These are phyloP conservation scores for Stenodema calcarata DNA, from an alignment of 2,888 invertebrate genomes.

Conservation along the genomic window DNA sequence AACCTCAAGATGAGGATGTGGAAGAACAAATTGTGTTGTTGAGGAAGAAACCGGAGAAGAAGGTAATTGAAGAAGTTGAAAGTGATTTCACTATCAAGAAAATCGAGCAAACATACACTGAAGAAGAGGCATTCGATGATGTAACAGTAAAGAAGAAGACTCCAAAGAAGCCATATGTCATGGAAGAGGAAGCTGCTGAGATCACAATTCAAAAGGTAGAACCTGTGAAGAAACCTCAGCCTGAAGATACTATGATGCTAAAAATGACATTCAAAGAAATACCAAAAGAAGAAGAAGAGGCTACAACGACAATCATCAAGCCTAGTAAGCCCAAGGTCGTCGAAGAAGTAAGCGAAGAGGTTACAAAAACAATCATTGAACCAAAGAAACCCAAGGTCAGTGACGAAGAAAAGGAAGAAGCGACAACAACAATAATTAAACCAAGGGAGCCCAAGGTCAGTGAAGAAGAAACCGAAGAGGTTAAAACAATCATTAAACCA, in stretches of 20 bases:
- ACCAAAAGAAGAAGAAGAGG: slow-evolving; percentile 59
- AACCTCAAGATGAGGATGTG: slow-evolving; percentile 50
- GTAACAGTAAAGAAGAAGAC: slow-evolving; percentile 59
- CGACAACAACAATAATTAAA: slow-evolving; percentile 53
- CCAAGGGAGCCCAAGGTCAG: slow-evolving; percentile 54
- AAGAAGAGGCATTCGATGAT: slow-evolving; percentile 58
- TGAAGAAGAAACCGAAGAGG: slow-evolving; percentile 59
- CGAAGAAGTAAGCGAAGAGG: slow-evolving; percentile 56
- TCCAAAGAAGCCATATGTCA: slow-evolving; percentile 59
- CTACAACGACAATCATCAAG: slow-evolving; percentile 57
- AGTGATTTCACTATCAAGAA: slow-evolving; percentile 59
- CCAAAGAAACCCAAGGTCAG: slow-evolving; percentile 56
- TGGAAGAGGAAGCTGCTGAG: slow-evolving; percentile 61
- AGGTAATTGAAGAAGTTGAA: slow-evolving; percentile 58
- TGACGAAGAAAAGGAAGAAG: slow-evolving; percentile 56
- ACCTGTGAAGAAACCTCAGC: slow-evolving; percentile 55
- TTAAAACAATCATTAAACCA: slow-evolving; percentile 54
- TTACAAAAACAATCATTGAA: slow-evolving; percentile 57
- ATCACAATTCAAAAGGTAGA: slow-evolving; percentile 60
- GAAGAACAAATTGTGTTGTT: slow-evolving; percentile 57
- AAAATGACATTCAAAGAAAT: slow-evolving; percentile 58
- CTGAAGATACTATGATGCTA: slow-evolving; percentile 58
- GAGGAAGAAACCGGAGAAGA: slow-evolving; percentile 56
- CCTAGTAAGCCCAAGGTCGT: slow-evolving; percentile 56
- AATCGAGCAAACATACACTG: slow-evolving; percentile 47